Evolutionary conservation across 2,888 invertebrate species (phyloP).

Genomic region (Rutpela maculata): DNA sequence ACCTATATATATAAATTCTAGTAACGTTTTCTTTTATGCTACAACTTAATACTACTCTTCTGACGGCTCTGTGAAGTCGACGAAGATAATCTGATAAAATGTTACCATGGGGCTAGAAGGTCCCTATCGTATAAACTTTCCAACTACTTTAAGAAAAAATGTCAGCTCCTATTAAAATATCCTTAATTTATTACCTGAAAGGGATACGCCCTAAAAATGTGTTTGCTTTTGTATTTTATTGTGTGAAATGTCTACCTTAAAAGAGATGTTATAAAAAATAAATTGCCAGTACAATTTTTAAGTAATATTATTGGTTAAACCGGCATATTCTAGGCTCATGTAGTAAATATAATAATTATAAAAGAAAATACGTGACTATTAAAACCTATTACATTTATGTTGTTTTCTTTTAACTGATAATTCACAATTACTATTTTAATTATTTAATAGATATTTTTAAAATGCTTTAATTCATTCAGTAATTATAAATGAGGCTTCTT

Average conservation of each 20-base stretch:
- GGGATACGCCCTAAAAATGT: conserved; percentile 60
- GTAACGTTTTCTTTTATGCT: not conserved
- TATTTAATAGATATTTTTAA: too few species aligned
- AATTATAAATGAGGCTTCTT: too few species aligned
- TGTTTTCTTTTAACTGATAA: too few species aligned
- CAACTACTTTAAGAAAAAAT: conserved; percentile 34
- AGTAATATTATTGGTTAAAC: conserved; percentile 42
- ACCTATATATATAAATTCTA: not conserved
- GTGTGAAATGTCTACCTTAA: conserved; percentile 49
- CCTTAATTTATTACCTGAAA: conserved; percentile 52
- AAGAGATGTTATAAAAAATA: conserved; percentile 50
- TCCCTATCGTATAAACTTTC: conserved; percentile 12
- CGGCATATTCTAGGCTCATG: not conserved
- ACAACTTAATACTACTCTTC: not conserved
- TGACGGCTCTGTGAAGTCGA: conserved; percentile 3
- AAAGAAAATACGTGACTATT: too few species aligned
- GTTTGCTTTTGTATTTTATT: conserved; percentile 55
- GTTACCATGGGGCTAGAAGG: conserved; percentile 40
- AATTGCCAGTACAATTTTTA: conserved; percentile 47
- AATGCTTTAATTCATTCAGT: too few species aligned
- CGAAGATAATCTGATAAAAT: conserved; percentile 53
- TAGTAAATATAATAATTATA: not conserved
- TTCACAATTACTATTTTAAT: too few species aligned
- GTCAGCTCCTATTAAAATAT: conserved; percentile 51
- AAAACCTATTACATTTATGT: too few species aligned